Base-by-base conservation (phyloP, 2,113 vertebrate species). In the Furnarius figulus region DNA sequence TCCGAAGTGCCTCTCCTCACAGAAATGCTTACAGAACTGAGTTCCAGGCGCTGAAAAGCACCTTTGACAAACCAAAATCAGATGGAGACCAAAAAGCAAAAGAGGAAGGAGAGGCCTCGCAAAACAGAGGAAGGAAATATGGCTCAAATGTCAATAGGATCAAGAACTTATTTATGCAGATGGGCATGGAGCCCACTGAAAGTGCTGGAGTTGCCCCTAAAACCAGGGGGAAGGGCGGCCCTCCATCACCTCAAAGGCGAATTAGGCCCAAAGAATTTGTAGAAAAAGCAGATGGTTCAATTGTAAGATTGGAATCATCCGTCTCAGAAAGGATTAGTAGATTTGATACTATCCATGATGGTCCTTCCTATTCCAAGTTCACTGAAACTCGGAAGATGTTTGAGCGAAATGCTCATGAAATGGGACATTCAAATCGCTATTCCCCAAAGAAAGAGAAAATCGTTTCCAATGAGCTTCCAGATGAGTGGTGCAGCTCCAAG, bases 101-200 rank as follows among this genome's bases (percentile, higher is more conserved):
- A 97, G 98, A 98, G 92, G 97, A 97, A 94, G 97, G 98, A 2
- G 98, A 99, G 83, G 98, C 98, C 84, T 97, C 97, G 15, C 99
- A 99, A 96, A 99, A 98, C 10, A 98, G 99, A 87, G 99, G 99
- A 16, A 98, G 99, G 67, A 99, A 99, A 94, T 99, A 99, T 97
- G 99, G 99, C 55, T 98, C 98, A 62, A 99, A 99, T 35, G 99
- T 99, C 98, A 99, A 99, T 96, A 98, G 99, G 89, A 99, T 99
- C 97, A 99, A 99, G 98, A 99, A 99, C 95, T 98, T 99, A 90
- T 99, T 99, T 96, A 99, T 99, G 99, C 99, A 99, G 97, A 99
- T 99, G 99, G 99, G 98, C 66, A 98, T 99, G 73, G 99, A 98
- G 71, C 98, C 98, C 87, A 96, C 44, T 71, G 98, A 99, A 75